A percentile compares a stretch with the other conserved stretches of the same genome.
Conservation (phyloP, 2,888 invertebrate species). For the Athrips mouffetella region DNA sequence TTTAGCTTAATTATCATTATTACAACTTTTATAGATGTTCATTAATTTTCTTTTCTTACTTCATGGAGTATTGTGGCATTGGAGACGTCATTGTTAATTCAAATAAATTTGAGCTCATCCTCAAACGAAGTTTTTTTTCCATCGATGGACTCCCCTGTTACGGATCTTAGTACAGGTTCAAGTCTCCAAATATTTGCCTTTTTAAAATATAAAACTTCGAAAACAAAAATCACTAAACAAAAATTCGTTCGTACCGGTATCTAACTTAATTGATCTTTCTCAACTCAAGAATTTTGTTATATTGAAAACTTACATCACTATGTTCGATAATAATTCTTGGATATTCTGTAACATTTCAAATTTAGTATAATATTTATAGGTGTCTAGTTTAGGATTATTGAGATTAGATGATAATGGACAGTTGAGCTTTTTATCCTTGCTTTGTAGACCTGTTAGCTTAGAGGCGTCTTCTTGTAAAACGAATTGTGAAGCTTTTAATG, state of each 20-base stretch:
- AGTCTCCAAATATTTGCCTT: conserved; percentile 32
- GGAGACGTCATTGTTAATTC: conserved; percentile 78
- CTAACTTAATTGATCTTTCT: conserved; percentile 14
- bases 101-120: conserved; percentile 77
- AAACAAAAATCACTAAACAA: conserved; percentile 8
- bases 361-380: conserved; percentile 51
- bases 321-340: conserved; percentile 28
- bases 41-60: conserved; percentile 76
- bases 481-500: conserved; percentile 30
- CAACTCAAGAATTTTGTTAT: conserved; percentile 11
- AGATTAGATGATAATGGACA: conserved; percentile 58
- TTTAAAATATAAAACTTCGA: not conserved
- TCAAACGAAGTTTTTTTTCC: conserved; percentile 71
- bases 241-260: conserved; percentile 10
- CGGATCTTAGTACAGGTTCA: not conserved
- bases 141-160: conserved; percentile 32
- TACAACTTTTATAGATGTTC: conserved; percentile 79
- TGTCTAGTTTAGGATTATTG: conserved; percentile 60
- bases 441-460: conserved; percentile 62
- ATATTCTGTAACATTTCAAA: conserved; percentile 48
- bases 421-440: conserved; percentile 63
- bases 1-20: conserved; percentile 78
- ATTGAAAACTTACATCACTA: conserved; percentile 3
- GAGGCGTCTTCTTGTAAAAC: conserved; percentile 48
- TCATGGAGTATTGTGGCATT: conserved; percentile 77